Evolutionary conservation across 2,888 invertebrate genomes (phyloP).

Genomic region (Diplolepis rosae): DNA sequence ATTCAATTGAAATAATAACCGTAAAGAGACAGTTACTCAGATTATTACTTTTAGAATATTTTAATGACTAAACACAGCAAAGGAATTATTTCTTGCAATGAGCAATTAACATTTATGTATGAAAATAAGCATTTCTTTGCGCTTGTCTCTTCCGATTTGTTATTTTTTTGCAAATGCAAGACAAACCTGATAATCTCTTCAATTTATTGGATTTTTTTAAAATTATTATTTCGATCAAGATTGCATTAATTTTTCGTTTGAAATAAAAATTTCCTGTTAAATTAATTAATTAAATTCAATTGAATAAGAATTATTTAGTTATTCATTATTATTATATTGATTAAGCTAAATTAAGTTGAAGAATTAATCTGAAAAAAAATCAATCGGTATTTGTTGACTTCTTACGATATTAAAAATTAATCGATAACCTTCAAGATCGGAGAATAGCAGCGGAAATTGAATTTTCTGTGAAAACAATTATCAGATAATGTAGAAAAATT

Average conservation of each 20-base stretch:
- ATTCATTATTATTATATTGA: too few species aligned
- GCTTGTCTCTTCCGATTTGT: not conserved
- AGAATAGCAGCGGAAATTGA: not conserved
- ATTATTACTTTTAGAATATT: not conserved
- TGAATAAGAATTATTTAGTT: too few species aligned
- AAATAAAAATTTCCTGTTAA: too few species aligned
- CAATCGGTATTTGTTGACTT: not conserved
- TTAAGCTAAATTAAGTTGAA: not conserved
- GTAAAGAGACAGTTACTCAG: not conserved
- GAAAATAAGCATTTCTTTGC: not conserved
- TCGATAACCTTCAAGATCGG: constrained; percentile 1
- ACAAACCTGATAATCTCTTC: not conserved
- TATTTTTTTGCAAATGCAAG: not conserved
- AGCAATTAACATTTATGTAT: constrained; percentile 5
- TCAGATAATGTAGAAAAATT: not conserved
- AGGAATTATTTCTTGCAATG: not conserved
- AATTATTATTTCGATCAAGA: not conserved
- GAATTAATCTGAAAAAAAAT: not conserved
- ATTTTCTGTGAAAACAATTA: constrained; percentile 5
- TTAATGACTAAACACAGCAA: not conserved
- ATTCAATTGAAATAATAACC: not conserved
- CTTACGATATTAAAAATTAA: not conserved
- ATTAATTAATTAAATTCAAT: too few species aligned
- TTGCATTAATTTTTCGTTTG: not conserved
- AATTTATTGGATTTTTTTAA: not conserved